A percentile compares a stretch with the other conserved stretches of the same genome.
phyloP scores from a whole-genome alignment of 2,888 invertebrate genomes.

The Auanema sp. region DNA sequence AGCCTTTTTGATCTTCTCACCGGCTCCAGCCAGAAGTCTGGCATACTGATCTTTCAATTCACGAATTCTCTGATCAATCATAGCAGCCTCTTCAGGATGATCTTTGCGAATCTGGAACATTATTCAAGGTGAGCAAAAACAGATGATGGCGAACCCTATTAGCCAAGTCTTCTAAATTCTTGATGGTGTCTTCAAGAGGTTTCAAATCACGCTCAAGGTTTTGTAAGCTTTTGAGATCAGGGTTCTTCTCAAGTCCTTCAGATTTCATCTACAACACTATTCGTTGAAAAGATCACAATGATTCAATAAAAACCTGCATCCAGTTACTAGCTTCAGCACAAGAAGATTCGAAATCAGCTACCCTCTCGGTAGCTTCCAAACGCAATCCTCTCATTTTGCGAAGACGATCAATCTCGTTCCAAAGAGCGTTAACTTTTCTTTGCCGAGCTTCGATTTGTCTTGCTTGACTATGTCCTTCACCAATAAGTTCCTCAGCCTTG shows the following conservation, averaged over 20 bases:
- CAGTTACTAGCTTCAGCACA: constrained; percentile 95
- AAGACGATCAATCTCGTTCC: constrained; percentile 22
- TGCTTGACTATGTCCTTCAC: constrained; percentile 76
- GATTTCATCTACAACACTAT: constrained; percentile 74
- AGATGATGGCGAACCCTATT: constrained; percentile 71
- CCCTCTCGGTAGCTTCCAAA: constrained; percentile 85
- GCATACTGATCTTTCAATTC: constrained; percentile 87
- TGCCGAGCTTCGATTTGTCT: constrained; percentile 36
- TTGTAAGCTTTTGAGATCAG: constrained; percentile 60
- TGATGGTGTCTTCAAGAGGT: constrained; percentile 86
- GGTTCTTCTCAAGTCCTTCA: constrained; percentile 77
- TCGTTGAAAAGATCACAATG: no score
- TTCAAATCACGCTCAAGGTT: constrained; percentile 88
- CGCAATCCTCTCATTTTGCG: constrained; percentile 74
- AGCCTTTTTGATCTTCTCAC: constrained; percentile 79
- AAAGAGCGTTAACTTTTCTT: constrained; percentile 21
- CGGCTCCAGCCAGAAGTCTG: constrained; percentile 79
- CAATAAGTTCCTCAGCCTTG: constrained; percentile 82
- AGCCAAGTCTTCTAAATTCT: constrained; percentile 81
- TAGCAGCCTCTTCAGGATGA: constrained; percentile 85
- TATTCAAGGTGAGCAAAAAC: no score
- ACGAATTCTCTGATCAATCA: constrained; percentile 81
- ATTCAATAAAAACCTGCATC: constrained; percentile 89
- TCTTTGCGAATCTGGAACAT: constrained; percentile 67
- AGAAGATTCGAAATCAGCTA: constrained; percentile 90